Evolutionary conservation across 2,888 invertebrate genomes (phyloP), one percentile per base, ranked within the genome.

Genomic region (Drosophila meridionalis): DNA sequence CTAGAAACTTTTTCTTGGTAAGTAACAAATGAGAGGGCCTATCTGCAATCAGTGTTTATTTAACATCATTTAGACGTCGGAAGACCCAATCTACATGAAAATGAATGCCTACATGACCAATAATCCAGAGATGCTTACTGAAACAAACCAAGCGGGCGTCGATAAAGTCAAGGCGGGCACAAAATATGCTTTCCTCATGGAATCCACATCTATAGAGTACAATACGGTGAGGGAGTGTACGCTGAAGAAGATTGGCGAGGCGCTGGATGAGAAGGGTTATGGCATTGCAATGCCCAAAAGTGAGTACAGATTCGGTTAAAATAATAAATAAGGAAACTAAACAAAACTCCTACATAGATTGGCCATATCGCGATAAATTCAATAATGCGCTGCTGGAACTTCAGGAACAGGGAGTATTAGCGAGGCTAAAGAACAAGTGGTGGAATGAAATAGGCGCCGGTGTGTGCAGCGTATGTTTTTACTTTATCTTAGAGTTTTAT

Each of bases 1-100:
- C 99, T 0, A 95, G 95, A 63, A 95, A 95, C 74, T 99, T 98
- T 92, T 99, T 99, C 92, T 95, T 95, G 94, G 98, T 98, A 94
- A 66, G 53, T 45, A 0, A 1, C 1, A 50, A 40, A 30, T 11
- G 11, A 6, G 4, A 7, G 9, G 28, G 0, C 3, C 5, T 6
- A 28, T 1, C 4, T 42, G 14, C 14, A 14, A 5, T 9, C 12
- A 5, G 0, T 47, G 45, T 52, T 38, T 12, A 42, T 26, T 20
- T 20, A 0, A 0, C 34, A 9, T 42, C 0, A 12, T 7, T 1
- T 40, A 88, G 97, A 96, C 96, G 83, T 96, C 98, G 0, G 96
- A 96, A 84, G 95, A 97, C 63, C 94, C 95, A 62, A 94, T 95
- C 0, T 97, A 97, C 92, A 94, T 95, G 84, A 95, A 95, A 90